Percentiles rank a stretch among this genome's conserved stretches.
phyloP scores from a whole-genome alignment of 1,140 invertebrate genomes.

The Drosophila sulfurigaster region DNA sequence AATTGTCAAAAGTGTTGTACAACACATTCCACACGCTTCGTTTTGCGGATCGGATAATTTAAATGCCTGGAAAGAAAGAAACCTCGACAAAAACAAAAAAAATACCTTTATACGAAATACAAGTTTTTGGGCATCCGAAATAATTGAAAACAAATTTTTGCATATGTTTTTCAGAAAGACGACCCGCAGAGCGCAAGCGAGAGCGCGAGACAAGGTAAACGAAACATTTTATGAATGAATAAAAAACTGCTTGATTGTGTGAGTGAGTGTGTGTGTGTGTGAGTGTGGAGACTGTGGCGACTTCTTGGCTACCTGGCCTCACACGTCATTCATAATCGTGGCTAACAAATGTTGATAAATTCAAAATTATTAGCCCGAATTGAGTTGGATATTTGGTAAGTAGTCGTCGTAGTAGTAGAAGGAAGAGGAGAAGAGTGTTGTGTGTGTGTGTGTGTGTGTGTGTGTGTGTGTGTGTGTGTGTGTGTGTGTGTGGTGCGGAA shows the following conservation, averaged over 20 bases:
- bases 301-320: slow-evolving; percentile 48
- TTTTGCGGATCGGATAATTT: background rate
- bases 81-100: slow-evolving; percentile 19
- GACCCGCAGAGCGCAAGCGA: slow-evolving; percentile 25
- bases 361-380: slow-evolving; percentile 72
- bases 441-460: slow-evolving; percentile 20
- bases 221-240: slow-evolving; percentile 52
- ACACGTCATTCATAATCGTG: slow-evolving; percentile 79
- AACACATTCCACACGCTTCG: slow-evolving; percentile 22
- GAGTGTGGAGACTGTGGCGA: slow-evolving; percentile 34
- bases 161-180: slow-evolving; percentile 23
- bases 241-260: slow-evolving; percentile 18
- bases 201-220: slow-evolving; percentile 13
- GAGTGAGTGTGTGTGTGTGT: background rate
- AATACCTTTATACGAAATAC: slow-evolving; percentile 20
- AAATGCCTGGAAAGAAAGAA: background rate
- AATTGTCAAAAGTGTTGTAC: slow-evolving; percentile 32
- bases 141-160: slow-evolving; percentile 54
- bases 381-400: slow-evolving; percentile 43
- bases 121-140: slow-evolving; percentile 23
- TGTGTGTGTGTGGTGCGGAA: background rate
- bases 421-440: background rate
- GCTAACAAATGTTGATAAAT: slow-evolving; percentile 83
- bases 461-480: background rate
- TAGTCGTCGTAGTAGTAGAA: background rate